Evolutionary conservation across 2,888 invertebrate species (phyloP).

Genomic region (Cataglyphis rosenhaueri): DNA sequence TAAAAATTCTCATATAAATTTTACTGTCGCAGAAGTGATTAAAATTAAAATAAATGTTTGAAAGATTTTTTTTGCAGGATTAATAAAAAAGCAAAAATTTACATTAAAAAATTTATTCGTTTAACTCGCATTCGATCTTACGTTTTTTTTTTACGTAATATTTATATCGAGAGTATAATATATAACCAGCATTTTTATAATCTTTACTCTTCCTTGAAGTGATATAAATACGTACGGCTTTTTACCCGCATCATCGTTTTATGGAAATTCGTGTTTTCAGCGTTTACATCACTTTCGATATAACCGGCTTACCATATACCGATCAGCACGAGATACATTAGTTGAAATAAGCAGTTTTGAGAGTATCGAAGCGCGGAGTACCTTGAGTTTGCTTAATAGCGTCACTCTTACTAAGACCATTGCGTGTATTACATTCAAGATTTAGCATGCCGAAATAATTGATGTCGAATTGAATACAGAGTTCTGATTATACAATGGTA

Average conservation of each 20-base stretch:
- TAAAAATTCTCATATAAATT: not conserved
- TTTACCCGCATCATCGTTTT: conserved; percentile 21
- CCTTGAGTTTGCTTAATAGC: conserved; percentile 32
- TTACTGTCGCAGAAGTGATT: not conserved
- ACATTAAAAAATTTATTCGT: not conserved
- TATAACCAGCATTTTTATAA: not conserved
- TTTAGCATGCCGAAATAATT: not conserved
- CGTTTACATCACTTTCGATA: conserved; percentile 32
- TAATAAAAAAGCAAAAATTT: not conserved
- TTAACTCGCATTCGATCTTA: not conserved
- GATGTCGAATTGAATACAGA: not conserved
- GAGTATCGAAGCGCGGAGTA: conserved; percentile 37
- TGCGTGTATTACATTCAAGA: not conserved
- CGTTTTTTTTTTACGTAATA: not conserved
- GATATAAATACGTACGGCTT: not conserved
- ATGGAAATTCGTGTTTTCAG: conserved; percentile 25
- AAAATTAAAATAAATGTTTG: not conserved
- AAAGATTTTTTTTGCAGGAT: not conserved
- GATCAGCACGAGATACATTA: conserved; percentile 27
- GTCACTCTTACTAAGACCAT: not conserved
- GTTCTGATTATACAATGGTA: not conserved
- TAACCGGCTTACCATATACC: conserved; percentile 15
- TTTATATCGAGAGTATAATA: not conserved
- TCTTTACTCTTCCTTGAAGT: not conserved
- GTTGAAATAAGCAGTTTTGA: conserved; percentile 41